Evolutionary conservation across 2,888 invertebrate genomes (phyloP).

Genomic region (Tetrapedia diversipes): DNA sequence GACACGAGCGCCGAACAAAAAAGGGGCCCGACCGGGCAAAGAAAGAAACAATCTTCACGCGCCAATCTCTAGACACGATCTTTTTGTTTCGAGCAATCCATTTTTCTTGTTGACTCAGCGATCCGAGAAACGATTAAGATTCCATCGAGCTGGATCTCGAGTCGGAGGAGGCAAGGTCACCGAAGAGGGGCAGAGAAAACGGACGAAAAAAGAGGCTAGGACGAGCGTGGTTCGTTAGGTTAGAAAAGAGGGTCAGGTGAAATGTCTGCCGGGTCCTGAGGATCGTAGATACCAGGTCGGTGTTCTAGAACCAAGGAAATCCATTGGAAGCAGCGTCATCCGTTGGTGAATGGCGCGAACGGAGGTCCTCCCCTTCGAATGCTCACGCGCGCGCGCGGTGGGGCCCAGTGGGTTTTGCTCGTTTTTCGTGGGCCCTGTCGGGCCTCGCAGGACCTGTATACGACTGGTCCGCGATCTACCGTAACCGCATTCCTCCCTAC

Average conservation of each 20-base stretch:
- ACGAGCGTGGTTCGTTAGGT: constrained; percentile 7
- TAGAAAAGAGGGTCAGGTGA: constrained; percentile 37
- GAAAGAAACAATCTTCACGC: background rate
- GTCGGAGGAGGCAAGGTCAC: constrained; percentile 39
- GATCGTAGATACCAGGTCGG: constrained; percentile 26
- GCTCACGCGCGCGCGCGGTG: constrained; percentile 30
- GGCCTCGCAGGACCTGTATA: constrained; percentile 67
- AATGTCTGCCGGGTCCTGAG: background rate
- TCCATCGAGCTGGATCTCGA: constrained; percentile 15
- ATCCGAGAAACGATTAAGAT: constrained; percentile 38
- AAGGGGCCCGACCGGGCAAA: background rate
- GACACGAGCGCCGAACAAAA: background rate
- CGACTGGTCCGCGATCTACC: constrained; percentile 79
- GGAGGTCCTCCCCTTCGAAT: constrained; percentile 14
- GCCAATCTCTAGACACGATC: background rate
- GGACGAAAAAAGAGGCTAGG: background rate
- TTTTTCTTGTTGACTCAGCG: constrained; percentile 22
- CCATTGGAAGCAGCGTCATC: constrained; percentile 62
- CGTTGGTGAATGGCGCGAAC: constrained; percentile 64
- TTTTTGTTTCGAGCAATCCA: constrained; percentile 23
- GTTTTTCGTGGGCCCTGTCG: constrained; percentile 67
- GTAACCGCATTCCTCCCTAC: constrained; percentile 78
- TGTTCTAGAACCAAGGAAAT: constrained; percentile 66
- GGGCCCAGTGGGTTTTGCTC: constrained; percentile 57
- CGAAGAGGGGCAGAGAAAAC: background rate